Percentiles rank a stretch among this genome's conserved stretches.
Evolutionary conservation across 2,888 invertebrate genomes (phyloP).

Genomic region (Listrodromus nycthemerus): DNA sequence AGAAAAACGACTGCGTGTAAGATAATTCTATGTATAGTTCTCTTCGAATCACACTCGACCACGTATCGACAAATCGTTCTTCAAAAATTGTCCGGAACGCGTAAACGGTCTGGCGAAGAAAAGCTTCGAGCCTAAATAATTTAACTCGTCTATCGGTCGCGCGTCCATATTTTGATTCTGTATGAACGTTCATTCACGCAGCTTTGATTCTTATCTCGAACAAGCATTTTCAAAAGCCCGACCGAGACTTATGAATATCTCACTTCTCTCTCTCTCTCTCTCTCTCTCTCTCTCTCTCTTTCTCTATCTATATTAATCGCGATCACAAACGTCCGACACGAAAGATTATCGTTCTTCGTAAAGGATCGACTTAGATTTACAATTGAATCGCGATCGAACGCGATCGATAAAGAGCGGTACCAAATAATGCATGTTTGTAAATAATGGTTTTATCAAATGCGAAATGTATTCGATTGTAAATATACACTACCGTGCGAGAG

Average conservation of each 20-base stretch:
- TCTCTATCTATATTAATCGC: background rate
- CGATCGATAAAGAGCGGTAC: conserved; percentile 54
- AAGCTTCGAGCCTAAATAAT: conserved; percentile 12
- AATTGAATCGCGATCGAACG: conserved; percentile 35
- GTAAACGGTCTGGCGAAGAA: background rate
- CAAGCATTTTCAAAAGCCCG: background rate
- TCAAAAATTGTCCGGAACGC: conserved; percentile 25
- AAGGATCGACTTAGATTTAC: conserved; percentile 19
- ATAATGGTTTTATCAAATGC: conserved; percentile 63
- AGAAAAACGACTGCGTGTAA: background rate
- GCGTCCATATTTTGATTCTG: conserved; percentile 16
- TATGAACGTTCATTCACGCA: conserved; percentile 12
- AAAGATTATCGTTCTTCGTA: conserved; percentile 21
- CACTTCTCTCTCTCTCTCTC: conserved; percentile 11
- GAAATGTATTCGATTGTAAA: conserved; percentile 67
- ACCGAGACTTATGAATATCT: conserved; percentile 29
- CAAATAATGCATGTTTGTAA: conserved; percentile 71
- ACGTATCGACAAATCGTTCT: conserved; percentile 33
- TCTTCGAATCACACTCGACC: background rate
- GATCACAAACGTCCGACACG: conserved; percentile 1
- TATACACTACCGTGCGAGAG: conserved; percentile 60
- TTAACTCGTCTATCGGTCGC: conserved; percentile 15
- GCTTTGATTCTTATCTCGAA: conserved; percentile 20
- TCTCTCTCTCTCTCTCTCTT: conserved; percentile 7
- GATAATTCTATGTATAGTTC: background rate